A percentile compares a stretch with the other conserved stretches of the same genome.
Evolutionary conservation across 2,888 invertebrate genomes (phyloP).

Genomic region (Parascotia fuliginaria): DNA sequence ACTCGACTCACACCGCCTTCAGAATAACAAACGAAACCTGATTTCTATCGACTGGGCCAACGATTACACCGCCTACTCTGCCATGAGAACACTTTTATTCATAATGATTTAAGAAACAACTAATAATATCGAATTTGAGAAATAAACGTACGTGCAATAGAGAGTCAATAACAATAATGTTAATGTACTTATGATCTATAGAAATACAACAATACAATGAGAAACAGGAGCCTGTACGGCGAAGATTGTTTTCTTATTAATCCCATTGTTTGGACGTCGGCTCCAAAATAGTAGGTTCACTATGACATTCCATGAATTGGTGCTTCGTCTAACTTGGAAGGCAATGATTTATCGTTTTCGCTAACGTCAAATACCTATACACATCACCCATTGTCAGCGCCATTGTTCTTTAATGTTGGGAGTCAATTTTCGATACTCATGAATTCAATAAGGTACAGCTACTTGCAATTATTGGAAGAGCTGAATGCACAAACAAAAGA

Average conservation of each 20-base stretch:
- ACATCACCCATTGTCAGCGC: constrained; percentile 64
- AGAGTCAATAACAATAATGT: constrained; percentile 25
- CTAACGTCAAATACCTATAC: constrained; percentile 52
- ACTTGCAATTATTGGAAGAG: constrained; percentile 31
- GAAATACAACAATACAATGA: constrained; percentile 46
- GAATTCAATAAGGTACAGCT: constrained; percentile 34
- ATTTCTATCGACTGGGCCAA: constrained; percentile 81
- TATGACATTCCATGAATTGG: constrained; percentile 55
- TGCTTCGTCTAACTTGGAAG: constrained; percentile 53
- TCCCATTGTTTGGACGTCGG: constrained; percentile 42
- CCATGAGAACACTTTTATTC: constrained; percentile 49
- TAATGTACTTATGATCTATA: constrained; percentile 23
- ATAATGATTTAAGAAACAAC: constrained; percentile 44
- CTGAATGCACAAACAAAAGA: constrained; percentile 18
- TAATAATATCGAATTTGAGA: constrained; percentile 36
- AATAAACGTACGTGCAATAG: constrained; percentile 14
- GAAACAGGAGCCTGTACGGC: constrained; percentile 42
- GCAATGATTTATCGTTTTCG: constrained; percentile 64
- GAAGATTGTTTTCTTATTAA: constrained; percentile 43
- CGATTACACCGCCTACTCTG: constrained; percentile 64
- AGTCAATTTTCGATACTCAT: constrained; percentile 59
- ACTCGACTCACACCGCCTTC: constrained; percentile 70
- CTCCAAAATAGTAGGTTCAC: constrained; percentile 38
- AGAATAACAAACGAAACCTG: constrained; percentile 85
- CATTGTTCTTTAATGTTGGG: constrained; percentile 62